phyloP scores from a whole-genome alignment of 23 tunicate genomes.

The Trididemnum miniatum region DNA sequence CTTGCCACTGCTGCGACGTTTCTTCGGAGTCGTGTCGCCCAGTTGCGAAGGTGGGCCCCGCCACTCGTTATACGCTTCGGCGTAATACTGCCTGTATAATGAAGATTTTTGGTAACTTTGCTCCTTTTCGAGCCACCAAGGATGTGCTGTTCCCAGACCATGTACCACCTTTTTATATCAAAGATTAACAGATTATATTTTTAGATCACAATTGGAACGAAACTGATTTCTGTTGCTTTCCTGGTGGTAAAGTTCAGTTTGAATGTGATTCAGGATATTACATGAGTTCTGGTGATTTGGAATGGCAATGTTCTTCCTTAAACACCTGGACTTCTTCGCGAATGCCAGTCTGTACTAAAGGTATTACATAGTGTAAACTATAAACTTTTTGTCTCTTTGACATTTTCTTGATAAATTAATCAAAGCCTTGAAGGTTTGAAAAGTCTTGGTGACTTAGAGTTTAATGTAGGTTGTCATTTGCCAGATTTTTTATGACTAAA shows the following conservation, averaged over 20 bases:
- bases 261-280: slow-evolving; percentile 47
- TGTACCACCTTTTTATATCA: too few species aligned
- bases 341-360: slow-evolving; percentile 23
- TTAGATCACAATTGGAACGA: background rate
- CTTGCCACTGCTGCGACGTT: background rate
- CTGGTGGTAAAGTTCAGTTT: slow-evolving; percentile 44
- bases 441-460: too few species aligned
- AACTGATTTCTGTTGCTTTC: slow-evolving; percentile 41
- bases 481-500: too few species aligned
- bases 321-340: slow-evolving; percentile 22
- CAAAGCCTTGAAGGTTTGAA: too few species aligned
- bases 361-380: too few species aligned
- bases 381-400: too few species aligned
- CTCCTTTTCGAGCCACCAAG: too few species aligned
- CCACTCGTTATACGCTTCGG: background rate
- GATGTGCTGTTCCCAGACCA: too few species aligned
- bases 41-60: background rate
- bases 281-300: slow-evolving; percentile 18
- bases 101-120: too few species aligned
- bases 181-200: too few species aligned
- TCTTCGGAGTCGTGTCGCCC: background rate
- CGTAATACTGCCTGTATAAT: background rate
- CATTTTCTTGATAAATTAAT: too few species aligned
- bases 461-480: too few species aligned
- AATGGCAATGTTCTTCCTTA: slow-evolving; percentile 19